Evolutionary conservation across 2,113 vertebrate genomes (phyloP), one percentile per base, ranked within the genome.

Genomic region (Acrocephalus kingi): DNA sequence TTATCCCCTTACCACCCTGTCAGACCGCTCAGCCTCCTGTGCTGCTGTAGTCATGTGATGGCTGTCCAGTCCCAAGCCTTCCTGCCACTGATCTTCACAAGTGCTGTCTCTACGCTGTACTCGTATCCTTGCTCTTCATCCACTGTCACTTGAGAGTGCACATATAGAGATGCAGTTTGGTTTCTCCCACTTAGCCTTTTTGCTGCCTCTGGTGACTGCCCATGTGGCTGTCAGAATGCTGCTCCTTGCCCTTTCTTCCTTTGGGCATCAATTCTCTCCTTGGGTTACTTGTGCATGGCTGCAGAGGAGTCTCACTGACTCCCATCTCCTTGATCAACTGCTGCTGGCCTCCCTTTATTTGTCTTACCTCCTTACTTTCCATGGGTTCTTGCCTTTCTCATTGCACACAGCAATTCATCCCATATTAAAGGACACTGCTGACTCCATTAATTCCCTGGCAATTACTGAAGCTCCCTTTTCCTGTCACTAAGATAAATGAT

Each of bases 321-420:
- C 46, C 35, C n/a, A 13, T 16, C 43, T 91, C 43, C 13, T 22
- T 35, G 12, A 33, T 55, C 35, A 45, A 49, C 30, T 35, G 4
- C 55, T 76, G 6, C 30, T 68, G 58, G 5, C 11, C 15, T 3
- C 2, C 2, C 22, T 67, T 67, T 6, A 2, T 55, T 62, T 78
- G 30, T 85, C 8, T 37, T 49, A 17, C 12, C 20, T 61, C n/a
- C 16, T 64, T 51, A 3, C 19, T 85, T 14, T 37, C 45, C 0
- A 0, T 25, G 20, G 11, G 2, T 25, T 74, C 46, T 58, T 67
- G 15, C n/a, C 48, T 87, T 77, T 74, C 52, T 89, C 23, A 2
- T 39, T 43, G 64, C 35, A 43, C 2, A 0, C 1, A 5, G 37
- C 0, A 0, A 27, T 90, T 66, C 28, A 49, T 43, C 28, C 41